phyloP scores from a whole-genome alignment of 2,113 vertebrate genomes.

The Etheostoma spectabile region DNA sequence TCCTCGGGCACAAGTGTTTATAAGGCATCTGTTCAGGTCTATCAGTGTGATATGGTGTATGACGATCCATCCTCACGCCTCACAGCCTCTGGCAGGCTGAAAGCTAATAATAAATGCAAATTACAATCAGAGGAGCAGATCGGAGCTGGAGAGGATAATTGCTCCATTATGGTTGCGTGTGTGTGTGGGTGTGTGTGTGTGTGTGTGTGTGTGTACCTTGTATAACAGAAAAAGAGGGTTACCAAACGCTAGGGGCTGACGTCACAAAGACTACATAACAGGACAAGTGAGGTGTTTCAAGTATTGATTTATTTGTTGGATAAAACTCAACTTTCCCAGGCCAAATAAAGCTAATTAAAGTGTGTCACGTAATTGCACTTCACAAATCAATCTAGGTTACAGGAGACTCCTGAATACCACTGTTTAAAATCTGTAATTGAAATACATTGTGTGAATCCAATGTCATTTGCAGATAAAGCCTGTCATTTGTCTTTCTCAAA shows the following conservation, averaged over 20 bases:
- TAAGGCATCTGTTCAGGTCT: conserved; percentile 72
- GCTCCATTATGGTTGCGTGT: conserved; percentile 72
- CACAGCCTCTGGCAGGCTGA: conserved; percentile 63
- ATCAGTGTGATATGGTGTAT: conserved; percentile 60
- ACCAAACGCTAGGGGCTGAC: conserved; percentile 40
- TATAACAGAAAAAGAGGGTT: conserved; percentile 29
- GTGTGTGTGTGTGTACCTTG: conserved; percentile 41
- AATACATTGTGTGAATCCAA: not conserved
- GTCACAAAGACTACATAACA: conserved; percentile 47
- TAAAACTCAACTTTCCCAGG: conserved; percentile 51
- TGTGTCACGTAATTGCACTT: conserved; percentile 29
- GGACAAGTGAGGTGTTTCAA: conserved; percentile 27
- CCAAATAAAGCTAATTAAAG: conserved; percentile 56
- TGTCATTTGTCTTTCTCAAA: no score
- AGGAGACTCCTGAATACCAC: not conserved
- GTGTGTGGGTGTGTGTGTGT: no score
- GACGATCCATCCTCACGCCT: conserved; percentile 58
- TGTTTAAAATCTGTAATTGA: not conserved
- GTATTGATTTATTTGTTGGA: conserved; percentile 64
- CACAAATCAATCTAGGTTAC: not conserved
- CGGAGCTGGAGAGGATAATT: conserved; percentile 78
- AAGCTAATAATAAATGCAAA: conserved; percentile 81
- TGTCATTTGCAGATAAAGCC: no score
- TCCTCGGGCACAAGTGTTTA: conserved; percentile 56
- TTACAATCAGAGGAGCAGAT: conserved; percentile 79